phyloP scores from a whole-genome alignment of 2,113 vertebrate species.

The Carassius auratus region DNA sequence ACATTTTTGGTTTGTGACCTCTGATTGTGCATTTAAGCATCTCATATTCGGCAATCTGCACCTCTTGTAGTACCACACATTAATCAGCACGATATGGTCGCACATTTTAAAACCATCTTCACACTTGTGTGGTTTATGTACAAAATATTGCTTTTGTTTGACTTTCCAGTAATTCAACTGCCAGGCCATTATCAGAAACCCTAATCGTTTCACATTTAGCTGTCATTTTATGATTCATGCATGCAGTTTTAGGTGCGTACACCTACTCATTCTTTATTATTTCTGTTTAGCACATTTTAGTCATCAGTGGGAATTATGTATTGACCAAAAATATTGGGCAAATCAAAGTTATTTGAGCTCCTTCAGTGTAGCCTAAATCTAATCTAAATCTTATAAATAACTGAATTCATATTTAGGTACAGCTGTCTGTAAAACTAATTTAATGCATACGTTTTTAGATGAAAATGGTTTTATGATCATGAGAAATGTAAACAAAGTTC shows the following conservation, averaged over 20 bases:
- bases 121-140: not conserved
- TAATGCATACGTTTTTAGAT: not conserved
- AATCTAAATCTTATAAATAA: not conserved
- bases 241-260: not conserved
- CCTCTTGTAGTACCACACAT: not conserved
- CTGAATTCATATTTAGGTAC: not conserved
- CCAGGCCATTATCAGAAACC: not conserved
- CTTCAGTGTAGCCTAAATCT: not conserved
- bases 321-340: not conserved
- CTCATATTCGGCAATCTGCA: not conserved
- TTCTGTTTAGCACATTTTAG: not conserved
- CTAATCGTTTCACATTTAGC: not conserved
- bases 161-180: not conserved
- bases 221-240: not conserved
- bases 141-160: not conserved
- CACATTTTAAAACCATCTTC: not conserved
- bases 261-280: not conserved
- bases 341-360: not conserved
- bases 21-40: slow-evolving; percentile 51
- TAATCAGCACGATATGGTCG: not conserved
- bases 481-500: not conserved
- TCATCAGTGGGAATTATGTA: not conserved
- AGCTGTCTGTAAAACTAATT: not conserved
- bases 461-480: not conserved
- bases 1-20: slow-evolving; percentile 19